These are phyloP conservation scores for Labeo rohita DNA, from an alignment of 2,113 vertebrate genomes.

Conservation along the genomic window DNA sequence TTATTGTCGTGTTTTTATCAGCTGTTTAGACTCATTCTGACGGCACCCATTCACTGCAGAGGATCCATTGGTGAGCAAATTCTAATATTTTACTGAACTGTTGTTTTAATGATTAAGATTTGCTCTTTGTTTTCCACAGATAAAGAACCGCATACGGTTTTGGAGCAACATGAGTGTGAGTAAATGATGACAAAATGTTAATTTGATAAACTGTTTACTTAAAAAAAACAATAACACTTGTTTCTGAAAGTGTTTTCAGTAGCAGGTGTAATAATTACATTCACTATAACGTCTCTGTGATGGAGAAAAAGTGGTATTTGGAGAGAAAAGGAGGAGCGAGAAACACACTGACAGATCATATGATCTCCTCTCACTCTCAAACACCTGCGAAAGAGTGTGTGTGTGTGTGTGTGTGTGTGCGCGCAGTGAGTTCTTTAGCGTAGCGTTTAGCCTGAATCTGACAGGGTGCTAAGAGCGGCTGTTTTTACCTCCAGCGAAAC, in stretches of 20 bases:
- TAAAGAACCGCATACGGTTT: not conserved
- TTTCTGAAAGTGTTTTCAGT: not conserved
- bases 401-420: not conserved
- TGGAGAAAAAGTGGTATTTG: not conserved
- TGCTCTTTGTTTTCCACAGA: not conserved
- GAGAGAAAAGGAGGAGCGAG: not conserved
- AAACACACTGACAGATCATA: conserved; percentile 6
- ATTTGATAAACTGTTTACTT: not conserved
- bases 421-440: not conserved
- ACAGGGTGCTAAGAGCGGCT: conserved; percentile 57
- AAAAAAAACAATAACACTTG: not conserved
- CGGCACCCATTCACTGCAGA: too few species aligned
- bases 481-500: conserved; percentile 32
- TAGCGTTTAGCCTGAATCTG: conserved; percentile 39
- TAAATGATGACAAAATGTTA: not conserved
- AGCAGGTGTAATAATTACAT: not conserved
- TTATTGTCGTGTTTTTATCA: too few species aligned
- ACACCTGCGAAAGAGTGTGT: conserved; percentile 13
- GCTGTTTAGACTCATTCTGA: too few species aligned
- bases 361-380: not conserved
- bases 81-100: too few species aligned
- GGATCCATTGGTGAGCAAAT: too few species aligned
- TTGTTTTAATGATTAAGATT: too few species aligned
- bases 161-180: not conserved
- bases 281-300: not conserved